Percentiles rank a stretch among this genome's conserved stretches.
phyloP scores from a whole-genome alignment of 2,888 invertebrate species.

The Allacma fusca region DNA sequence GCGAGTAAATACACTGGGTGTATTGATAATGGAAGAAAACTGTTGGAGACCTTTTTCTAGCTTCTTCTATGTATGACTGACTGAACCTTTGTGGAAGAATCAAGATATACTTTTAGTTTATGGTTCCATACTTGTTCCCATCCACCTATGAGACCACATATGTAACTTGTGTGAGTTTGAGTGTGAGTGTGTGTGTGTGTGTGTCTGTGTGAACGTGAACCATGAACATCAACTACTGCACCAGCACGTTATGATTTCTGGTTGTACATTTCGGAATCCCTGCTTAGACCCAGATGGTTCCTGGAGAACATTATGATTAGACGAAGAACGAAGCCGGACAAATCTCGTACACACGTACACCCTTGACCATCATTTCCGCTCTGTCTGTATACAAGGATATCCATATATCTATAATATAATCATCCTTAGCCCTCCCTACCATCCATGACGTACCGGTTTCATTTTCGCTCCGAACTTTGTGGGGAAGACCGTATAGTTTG shows the following conservation, averaged over 20 bases:
- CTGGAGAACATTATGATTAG: slow-evolving; percentile 16
- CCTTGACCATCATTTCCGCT: slow-evolving; percentile 16
- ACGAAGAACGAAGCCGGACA: slow-evolving; percentile 1
- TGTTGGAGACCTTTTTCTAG: slow-evolving; percentile 9
- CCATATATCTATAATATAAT: no score
- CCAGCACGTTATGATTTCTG: background rate
- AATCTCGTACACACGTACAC: background rate
- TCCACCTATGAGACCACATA: background rate
- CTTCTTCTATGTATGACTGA: background rate
- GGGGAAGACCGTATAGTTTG: slow-evolving; percentile 1
- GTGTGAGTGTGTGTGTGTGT: background rate
- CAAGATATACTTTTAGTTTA: background rate
- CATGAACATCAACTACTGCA: no score
- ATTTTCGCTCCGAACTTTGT: background rate
- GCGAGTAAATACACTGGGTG: background rate
- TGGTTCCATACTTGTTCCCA: background rate
- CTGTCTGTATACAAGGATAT: background rate
- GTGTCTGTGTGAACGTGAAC: background rate
- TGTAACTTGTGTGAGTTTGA: background rate
- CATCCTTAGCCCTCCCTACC: no score
- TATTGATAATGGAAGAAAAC: slow-evolving; percentile 18
- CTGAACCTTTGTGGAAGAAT: background rate
- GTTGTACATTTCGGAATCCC: slow-evolving; percentile 8
- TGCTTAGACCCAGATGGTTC: slow-evolving; percentile 17
- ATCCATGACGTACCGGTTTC: background rate